Evolutionary conservation across 2,113 vertebrate genomes (phyloP).

Genomic region (Myrmecobius fasciatus): DNA sequence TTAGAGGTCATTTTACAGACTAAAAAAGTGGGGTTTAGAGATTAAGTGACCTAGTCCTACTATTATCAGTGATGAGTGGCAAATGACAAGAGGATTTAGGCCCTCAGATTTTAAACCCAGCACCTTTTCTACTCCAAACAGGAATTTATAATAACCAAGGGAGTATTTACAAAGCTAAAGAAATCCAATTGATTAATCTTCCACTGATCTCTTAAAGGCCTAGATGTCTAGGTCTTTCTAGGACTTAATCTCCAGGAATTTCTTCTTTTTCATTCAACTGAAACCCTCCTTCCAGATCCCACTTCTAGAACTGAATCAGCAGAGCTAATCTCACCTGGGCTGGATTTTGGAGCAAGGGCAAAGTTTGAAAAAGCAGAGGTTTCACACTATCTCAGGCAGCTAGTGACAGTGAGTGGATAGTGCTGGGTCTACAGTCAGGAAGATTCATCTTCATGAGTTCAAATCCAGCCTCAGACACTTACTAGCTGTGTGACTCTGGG

Average conservation of each 20-base stretch:
- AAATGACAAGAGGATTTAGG: not conserved
- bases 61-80: not conserved
- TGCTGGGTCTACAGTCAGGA: not conserved
- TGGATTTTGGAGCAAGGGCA: not conserved
- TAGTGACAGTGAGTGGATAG: not conserved
- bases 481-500: not conserved
- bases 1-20: not conserved
- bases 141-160: not conserved
- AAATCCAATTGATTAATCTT: not conserved
- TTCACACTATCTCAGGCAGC: not conserved
- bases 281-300: not conserved
- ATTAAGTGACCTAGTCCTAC: not conserved
- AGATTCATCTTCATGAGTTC: not conserved
- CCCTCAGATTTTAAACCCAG: not conserved
- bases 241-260: not conserved
- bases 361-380: not conserved
- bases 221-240: not conserved
- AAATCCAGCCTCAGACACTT: not conserved
- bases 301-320: not conserved
- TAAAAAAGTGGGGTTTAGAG: not conserved
- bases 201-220: not conserved
- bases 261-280: not conserved
- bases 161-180: not conserved
- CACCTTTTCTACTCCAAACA: not conserved
- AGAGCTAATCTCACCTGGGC: not conserved